These are phyloP conservation scores for Pituophis catenifer DNA, from an alignment of 2,113 vertebrate genomes.

Conservation along the genomic window DNA sequence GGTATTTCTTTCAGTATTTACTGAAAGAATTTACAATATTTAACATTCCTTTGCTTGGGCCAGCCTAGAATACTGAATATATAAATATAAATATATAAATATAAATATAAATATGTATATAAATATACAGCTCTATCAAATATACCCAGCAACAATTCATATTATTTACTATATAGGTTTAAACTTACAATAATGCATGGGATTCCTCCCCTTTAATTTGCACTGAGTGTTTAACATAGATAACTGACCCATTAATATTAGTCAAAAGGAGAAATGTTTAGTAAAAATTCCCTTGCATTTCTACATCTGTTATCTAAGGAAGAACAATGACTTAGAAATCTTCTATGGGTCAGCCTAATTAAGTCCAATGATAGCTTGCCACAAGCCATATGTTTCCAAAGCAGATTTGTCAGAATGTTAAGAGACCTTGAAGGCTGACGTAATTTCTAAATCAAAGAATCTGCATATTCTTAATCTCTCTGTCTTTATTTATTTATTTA, in stretches of 20 bases:
- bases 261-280: rapidly evolving
- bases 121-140: not conserved
- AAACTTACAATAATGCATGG: not conserved
- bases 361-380: rapidly evolving
- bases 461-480: not conserved
- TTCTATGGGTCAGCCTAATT: slow-evolving; percentile 5
- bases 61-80: not conserved
- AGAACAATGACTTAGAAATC: slow-evolving; percentile 4
- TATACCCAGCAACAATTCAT: not conserved
- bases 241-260: not conserved
- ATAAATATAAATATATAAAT: not conserved
- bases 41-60: not conserved
- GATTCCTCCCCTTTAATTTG: not conserved
- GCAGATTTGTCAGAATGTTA: not conserved
- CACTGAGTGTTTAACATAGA: not conserved
- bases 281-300: rapidly evolving
- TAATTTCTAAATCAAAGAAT: not conserved
- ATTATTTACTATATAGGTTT: not conserved
- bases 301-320: rapidly evolving
- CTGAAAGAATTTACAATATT: not conserved
- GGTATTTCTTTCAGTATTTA: not conserved
- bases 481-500: no score
- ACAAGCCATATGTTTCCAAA: not conserved
- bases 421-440: not conserved
- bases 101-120: not conserved